Conservation (phyloP, 2,797 vertebrate genomes). For the Enteromius afrohamiltoni region DNA sequence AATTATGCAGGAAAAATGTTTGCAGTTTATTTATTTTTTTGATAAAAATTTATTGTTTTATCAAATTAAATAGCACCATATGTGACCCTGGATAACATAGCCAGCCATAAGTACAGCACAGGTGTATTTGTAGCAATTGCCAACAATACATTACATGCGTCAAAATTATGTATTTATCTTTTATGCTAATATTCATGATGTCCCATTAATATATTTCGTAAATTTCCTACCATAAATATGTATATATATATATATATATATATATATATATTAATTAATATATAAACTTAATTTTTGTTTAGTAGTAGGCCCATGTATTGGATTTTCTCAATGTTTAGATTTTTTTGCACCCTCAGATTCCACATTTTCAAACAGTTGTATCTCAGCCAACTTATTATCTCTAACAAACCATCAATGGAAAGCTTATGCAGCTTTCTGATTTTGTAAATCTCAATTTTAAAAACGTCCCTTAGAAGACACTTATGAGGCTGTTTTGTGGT, state of each 20-base stretch:
- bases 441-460: too few species aligned
- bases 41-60: slow-evolving; percentile 1
- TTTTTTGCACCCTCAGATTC: not conserved
- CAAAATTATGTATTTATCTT: not conserved
- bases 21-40: not conserved
- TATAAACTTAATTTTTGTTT: not conserved
- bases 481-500: not conserved
- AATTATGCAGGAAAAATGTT: not conserved
- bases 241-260: too few species aligned
- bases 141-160: not conserved
- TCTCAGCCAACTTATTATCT: not conserved
- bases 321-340: not conserved
- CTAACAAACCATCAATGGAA: not conserved
- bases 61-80: not conserved
- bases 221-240: not conserved
- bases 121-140: not conserved
- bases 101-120: not conserved
- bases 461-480: not conserved
- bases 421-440: not conserved
- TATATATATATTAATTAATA: not conserved
- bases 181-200: not conserved
- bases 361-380: not conserved
- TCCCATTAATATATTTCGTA: not conserved
- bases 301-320: too few species aligned
- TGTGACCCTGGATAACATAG: not conserved